Evolutionary conservation across 2,888 invertebrate species (phyloP), one percentile per base, ranked within the genome.

Genomic region (Holacanthella duospinosa): DNA sequence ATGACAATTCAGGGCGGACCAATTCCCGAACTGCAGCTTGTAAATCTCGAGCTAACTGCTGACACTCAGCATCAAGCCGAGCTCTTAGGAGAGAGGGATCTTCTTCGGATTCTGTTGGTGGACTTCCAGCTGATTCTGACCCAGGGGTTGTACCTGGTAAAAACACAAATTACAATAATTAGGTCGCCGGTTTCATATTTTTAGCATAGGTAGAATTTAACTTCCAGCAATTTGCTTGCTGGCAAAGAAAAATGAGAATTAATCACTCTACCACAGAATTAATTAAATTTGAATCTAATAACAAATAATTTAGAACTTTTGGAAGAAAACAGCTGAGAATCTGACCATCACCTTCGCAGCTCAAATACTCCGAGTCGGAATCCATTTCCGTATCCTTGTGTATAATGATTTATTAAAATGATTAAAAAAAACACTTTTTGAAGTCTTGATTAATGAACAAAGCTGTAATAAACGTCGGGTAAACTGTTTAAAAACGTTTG

Each of bases 1-100:
- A 75, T 25, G 74, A 72, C 36, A 71, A 60, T 64, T 72, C 72
- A 16, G 72, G 72, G 59, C 70, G 80, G 16, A 81, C 80, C 53
- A 83, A 76, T 61, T 82, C 82, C 73, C 82, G 82, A 25, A 83
- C 82, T 27, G 83, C 82, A 1, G 82, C 83, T 48, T 82, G 82
- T 60, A 83, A 75, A 75, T 83, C 82, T 64, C 82, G 80, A 24
- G 78, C 78, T 53, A 79, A 74, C 60, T 73, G 73, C 60, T 74
- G 72, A 64, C 73, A 74, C 58, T 74, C 69, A 75, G 70, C 72
- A 54, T 72, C 72, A 53, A 72, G 62, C 55, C 70, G 66, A 60
- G 71, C 72, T 69, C 67, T 63, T 82, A 83, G 36, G 82, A 83
- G 71, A 82, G 79, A 74, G 82, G 83, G 68, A 64, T 72, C 72